Conservation (phyloP, 2,113 vertebrate genomes). For the Seriola dumerili region DNA sequence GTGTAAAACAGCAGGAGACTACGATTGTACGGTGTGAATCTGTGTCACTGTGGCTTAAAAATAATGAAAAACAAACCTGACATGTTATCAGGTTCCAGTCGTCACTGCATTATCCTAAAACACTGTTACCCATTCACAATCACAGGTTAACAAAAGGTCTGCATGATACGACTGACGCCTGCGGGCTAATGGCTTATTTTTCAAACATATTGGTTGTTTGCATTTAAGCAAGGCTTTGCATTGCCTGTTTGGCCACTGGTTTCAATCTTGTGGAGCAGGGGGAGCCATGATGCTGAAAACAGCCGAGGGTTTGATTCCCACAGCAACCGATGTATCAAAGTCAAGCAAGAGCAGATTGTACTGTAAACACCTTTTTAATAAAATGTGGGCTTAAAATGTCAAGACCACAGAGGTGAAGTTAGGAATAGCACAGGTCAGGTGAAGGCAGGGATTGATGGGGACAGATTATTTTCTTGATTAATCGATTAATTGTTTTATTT, state of each 20-base stretch:
- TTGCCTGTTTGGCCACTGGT: conserved; percentile 4
- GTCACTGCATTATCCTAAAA: background rate
- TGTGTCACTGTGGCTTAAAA: background rate
- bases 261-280: background rate
- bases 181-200: conserved; percentile 6
- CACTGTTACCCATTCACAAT: background rate
- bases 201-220: conserved; percentile 5
- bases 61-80: conserved; percentile 8
- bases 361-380: background rate
- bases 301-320: background rate
- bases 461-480: background rate
- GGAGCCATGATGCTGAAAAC: background rate
- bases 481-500: background rate
- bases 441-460: background rate
- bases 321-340: background rate
- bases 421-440: background rate
- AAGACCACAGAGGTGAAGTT: background rate
- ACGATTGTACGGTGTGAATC: background rate
- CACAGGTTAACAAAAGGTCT: background rate
- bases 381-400: background rate
- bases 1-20: background rate
- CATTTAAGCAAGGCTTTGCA: background rate
- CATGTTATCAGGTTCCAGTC: conserved; percentile 18
- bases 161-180: background rate
- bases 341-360: background rate